Evolutionary conservation across 2,113 vertebrate genomes (phyloP).

Genomic region (Holacanthus passer): DNA sequence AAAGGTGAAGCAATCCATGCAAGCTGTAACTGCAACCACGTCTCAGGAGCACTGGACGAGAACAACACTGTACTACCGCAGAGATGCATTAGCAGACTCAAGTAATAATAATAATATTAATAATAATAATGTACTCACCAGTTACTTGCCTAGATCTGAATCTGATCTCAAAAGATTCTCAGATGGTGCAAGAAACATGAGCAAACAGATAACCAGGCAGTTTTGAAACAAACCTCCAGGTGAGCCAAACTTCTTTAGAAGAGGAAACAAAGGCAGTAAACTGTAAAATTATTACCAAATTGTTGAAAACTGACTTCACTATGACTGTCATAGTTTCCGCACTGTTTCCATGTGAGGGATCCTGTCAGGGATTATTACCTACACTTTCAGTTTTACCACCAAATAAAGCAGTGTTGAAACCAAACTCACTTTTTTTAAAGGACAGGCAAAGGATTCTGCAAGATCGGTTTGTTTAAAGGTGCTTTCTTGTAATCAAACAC

Average conservation of each 20-base stretch:
- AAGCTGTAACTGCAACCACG: constrained; percentile 35
- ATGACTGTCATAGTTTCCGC: too few relatives aligned
- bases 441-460: not conserved
- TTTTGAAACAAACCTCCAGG: too few relatives aligned
- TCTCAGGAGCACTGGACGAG: accelerated
- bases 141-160: not conserved
- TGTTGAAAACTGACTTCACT: not conserved
- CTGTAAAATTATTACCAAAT: not conserved
- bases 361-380: not conserved
- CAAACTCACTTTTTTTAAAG: not conserved
- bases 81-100: not conserved
- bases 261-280: not conserved
- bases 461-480: not conserved
- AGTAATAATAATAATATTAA: not conserved
- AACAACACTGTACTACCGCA: not conserved
- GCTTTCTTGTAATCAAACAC: not conserved
- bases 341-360: not conserved
- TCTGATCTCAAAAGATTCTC: not conserved
- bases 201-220: not conserved
- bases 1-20: constrained; percentile 72
- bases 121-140: not conserved
- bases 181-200: not conserved
- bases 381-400: not conserved
- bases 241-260: not conserved
- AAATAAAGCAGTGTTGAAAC: not conserved